Evolutionary conservation across 30 jellyfish, hydroid and myxozoan species (phyloP).

Genomic region (Phacellophora camtschatica): DNA sequence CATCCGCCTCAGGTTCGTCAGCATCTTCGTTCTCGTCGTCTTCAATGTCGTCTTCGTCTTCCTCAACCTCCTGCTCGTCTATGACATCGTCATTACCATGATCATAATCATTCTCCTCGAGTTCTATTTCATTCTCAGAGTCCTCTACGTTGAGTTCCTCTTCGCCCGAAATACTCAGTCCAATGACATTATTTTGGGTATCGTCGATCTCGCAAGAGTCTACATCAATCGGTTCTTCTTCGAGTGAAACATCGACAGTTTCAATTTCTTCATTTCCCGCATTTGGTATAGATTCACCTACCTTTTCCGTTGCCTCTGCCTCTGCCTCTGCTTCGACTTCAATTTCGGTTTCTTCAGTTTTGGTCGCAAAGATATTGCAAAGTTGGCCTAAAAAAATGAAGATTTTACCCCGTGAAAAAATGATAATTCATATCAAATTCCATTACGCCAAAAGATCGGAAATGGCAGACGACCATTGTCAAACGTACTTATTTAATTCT

Average conservation of each 20-base stretch:
- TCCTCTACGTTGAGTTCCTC: not conserved
- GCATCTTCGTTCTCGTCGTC: not conserved
- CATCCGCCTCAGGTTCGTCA: not conserved
- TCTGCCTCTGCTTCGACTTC: not conserved
- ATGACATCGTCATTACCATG: slow-evolving; percentile 28
- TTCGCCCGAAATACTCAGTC: not conserved
- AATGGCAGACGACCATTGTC: too few relatives aligned
- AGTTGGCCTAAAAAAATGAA: too few relatives aligned
- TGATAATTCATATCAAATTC: too few relatives aligned
- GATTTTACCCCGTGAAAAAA: too few relatives aligned
- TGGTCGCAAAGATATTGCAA: not conserved
- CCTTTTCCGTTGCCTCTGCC: not conserved
- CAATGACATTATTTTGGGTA: not conserved
- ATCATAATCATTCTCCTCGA: slow-evolving; percentile 9
- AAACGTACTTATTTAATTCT: too few relatives aligned
- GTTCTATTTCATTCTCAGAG: not conserved
- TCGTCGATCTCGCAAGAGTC: not conserved
- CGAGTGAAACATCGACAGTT: not conserved
- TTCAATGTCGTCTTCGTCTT: not conserved
- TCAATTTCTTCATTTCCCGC: not conserved
- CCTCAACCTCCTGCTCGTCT: slow-evolving; percentile 3
- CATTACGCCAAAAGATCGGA: too few relatives aligned
- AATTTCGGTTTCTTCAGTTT: not conserved
- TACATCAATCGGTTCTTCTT: slow-evolving; percentile 2
- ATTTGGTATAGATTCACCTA: slow-evolving; percentile 6